A percentile compares a stretch with the other conserved stretches of the same genome.
Evolutionary conservation across 2,797 vertebrate species (phyloP).

Genomic region (Sternarchorhynchus goeldii): DNA sequence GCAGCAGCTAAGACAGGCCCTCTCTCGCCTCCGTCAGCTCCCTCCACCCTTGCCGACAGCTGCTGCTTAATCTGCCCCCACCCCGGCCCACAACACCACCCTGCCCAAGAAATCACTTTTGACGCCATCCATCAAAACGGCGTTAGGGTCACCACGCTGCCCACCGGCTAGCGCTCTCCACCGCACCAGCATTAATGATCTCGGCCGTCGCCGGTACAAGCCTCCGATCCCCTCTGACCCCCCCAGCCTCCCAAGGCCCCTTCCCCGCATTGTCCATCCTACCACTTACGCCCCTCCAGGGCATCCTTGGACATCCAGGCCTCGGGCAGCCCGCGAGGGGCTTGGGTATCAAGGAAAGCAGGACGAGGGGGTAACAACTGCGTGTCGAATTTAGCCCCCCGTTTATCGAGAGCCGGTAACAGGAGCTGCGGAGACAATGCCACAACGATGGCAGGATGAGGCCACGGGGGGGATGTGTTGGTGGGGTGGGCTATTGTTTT

Average conservation of each 20-base stretch:
- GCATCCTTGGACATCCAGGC: conserved; percentile 57
- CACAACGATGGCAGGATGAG: conserved; percentile 78
- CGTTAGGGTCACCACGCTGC: conserved; percentile 77
- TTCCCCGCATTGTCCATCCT: conserved; percentile 70
- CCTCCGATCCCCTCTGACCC: conserved; percentile 53
- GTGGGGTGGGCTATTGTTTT: conserved; percentile 78
- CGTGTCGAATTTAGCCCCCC: conserved; percentile 81
- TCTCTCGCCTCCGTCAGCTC: conserved; percentile 67
- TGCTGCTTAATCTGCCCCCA: conserved; percentile 72
- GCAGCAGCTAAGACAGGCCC: conserved; percentile 67
- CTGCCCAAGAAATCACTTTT: conserved; percentile 80
- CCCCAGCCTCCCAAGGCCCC: background rate
- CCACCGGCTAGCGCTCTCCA: conserved; percentile 57
- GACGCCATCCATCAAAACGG: conserved; percentile 81
- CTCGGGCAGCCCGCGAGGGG: conserved; percentile 59
- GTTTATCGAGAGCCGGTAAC: conserved; percentile 81
- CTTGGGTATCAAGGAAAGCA: conserved; percentile 76
- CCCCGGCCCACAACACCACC: conserved; percentile 42
- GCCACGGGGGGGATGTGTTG: conserved; percentile 74
- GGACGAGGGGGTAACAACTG: conserved; percentile 85
- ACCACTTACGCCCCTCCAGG: conserved; percentile 74
- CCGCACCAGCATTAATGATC: conserved; percentile 71
- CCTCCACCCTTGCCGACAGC: conserved; percentile 73
- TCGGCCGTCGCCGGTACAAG: conserved; percentile 65
- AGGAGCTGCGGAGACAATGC: conserved; percentile 75